Percentiles rank a stretch among this genome's conserved stretches.
phyloP scores from a whole-genome alignment of 2,888 invertebrate species.

The Morinoia aosen region DNA sequence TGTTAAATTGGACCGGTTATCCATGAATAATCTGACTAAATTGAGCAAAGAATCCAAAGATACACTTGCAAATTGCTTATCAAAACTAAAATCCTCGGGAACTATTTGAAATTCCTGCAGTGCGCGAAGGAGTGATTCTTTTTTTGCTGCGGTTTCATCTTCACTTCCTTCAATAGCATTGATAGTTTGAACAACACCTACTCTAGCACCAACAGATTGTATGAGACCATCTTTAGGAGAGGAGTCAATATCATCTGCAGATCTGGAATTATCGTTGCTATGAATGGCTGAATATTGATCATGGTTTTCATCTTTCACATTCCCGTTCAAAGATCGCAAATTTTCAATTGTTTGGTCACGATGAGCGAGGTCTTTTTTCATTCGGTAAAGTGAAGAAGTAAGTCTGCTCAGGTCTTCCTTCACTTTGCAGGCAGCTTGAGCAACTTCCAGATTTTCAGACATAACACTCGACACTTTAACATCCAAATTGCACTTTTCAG shows the following conservation, averaged over 20 bases:
- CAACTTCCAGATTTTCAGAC: conserved; percentile 29
- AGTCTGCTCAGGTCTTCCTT: background rate
- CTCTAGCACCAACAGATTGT: background rate
- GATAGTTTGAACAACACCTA: background rate
- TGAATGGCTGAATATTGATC: background rate
- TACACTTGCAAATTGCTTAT: background rate
- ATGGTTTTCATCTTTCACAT: background rate
- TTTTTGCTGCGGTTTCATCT: background rate
- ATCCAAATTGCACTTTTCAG: background rate
- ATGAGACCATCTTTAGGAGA: background rate
- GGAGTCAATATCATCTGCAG: background rate
- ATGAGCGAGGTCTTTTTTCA: background rate
- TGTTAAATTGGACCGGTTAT: background rate
- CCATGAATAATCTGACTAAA: background rate
- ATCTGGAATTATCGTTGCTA: background rate
- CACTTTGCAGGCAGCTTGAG: conserved; percentile 22
- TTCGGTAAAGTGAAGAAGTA: background rate
- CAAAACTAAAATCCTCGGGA: background rate
- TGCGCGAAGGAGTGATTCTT: background rate
- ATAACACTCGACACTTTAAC: background rate
- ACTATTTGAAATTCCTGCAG: background rate
- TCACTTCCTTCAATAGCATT: background rate
- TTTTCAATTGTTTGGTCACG: background rate
- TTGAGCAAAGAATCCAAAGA: background rate
- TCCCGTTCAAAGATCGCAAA: background rate